A percentile compares a stretch with the other conserved stretches of the same genome.
Conservation (phyloP, 2,888 invertebrate species). For the Tiliacea aurago region DNA sequence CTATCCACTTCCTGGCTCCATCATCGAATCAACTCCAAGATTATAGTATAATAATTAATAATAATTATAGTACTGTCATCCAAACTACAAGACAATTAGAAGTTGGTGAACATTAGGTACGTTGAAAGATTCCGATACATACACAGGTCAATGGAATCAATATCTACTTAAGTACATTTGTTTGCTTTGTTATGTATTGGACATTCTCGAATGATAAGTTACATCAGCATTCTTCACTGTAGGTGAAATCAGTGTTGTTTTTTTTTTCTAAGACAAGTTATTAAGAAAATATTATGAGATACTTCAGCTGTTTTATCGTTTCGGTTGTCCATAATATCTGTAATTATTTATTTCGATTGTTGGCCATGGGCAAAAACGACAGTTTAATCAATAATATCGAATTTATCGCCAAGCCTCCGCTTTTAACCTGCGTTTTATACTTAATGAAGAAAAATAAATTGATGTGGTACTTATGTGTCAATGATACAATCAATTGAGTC, state of each 20-base stretch:
- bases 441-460: conserved; percentile 39
- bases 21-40: too few relatives aligned
- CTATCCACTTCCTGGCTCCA: too few relatives aligned
- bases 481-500: conserved; percentile 40
- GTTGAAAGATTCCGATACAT: too few relatives aligned
- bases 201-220: not conserved
- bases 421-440: conserved; percentile 26
- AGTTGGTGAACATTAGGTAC: too few relatives aligned
- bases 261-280: not conserved
- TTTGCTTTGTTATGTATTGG: conserved; percentile 9
- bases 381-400: conserved; percentile 33
- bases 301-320: conserved; percentile 9
- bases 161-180: not conserved
- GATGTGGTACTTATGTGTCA: conserved; percentile 46
- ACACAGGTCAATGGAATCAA: not conserved
- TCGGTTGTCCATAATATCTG: conserved; percentile 9
- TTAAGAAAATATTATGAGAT: conserved; percentile 7
- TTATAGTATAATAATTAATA: too few relatives aligned
- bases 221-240: not conserved
- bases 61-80: too few relatives aligned
- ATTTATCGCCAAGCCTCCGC: conserved; percentile 26
- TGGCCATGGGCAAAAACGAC: conserved; percentile 15
- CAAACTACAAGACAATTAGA: too few relatives aligned
- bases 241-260: conserved; percentile 9
- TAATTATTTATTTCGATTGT: conserved; percentile 31